Evolutionary conservation across 2,797 vertebrate genomes (phyloP), one percentile per base, ranked within the genome.

Genomic region (Lithobates sylvaticus): DNA sequence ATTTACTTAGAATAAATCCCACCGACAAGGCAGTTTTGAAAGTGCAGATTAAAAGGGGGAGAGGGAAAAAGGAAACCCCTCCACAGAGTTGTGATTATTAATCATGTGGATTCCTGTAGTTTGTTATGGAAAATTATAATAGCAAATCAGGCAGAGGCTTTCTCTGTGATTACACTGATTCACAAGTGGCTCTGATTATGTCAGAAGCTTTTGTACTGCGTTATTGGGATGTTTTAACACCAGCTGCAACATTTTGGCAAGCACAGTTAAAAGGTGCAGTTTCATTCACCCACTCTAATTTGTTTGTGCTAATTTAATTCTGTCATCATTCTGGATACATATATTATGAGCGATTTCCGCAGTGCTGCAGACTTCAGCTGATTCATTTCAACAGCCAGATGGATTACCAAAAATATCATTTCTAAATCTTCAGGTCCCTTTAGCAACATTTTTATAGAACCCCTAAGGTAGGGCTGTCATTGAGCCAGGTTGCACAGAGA

Each of bases 101-200:
- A 87, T 92, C 91, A 85, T 39, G 92, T 86, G 89, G 89, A 92
- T 91, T 89, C 92, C 91, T 86, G 88, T 89, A 89, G 92, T 92
- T 94, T 92, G 92, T 92, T 93, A 92, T 89, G 83, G 86, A 90
- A 92, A 93, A 92, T 92, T 90, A 93, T 89, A 94, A 93, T 91
- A 91, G 91, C 92, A 93, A 94, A 94, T 94, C 93, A 92, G 61
- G 0, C 23, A 89, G 91, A 90, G 91, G 88, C 91, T 93, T 92
- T 90, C 91, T 91, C 90, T 87, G 64, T 94, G 94, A 94, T 94
- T 93, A 89, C 91, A 89, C 89, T 86, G 90, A 91, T 88, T 93
- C 90, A 89, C 87, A 88, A 90, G 65, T 88, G 88, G 85, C 88
- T 88, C 89, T 89, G 87, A 89, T 91, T 89, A 88, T 84, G 76